Evolutionary conservation across 1,140 invertebrate genomes (phyloP).

Genomic region (Adelges cooleyi): DNA sequence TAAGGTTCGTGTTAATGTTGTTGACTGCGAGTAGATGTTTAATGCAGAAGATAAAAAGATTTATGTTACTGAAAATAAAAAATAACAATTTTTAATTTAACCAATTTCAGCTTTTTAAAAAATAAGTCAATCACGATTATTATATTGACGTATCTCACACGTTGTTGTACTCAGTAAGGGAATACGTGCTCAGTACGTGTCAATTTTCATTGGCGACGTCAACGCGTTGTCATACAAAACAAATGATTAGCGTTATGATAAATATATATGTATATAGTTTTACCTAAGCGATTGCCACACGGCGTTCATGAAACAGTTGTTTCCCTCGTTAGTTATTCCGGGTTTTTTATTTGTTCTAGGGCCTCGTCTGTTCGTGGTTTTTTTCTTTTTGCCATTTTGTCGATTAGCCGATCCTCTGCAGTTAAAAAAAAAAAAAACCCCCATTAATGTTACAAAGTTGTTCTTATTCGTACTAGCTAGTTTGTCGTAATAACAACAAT

Average conservation of each 20-base stretch:
- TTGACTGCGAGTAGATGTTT: constrained; percentile 65
- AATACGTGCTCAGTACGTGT: too few species aligned
- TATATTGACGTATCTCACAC: not conserved
- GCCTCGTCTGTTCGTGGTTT: constrained; percentile 12
- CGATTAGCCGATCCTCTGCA: too few species aligned
- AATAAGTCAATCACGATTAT: not conserved
- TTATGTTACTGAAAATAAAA: constrained; percentile 56
- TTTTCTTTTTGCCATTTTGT: constrained; percentile 1
- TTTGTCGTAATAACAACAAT: too few species aligned
- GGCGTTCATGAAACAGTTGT: constrained; percentile 84
- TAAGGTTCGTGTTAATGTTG: constrained; percentile 40
- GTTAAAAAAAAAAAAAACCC: too few species aligned
- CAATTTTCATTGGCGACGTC: too few species aligned
- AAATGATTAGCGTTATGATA: not conserved
- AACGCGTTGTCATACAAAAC: too few species aligned
- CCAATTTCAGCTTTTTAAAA: not conserved
- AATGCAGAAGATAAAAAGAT: constrained; percentile 71
- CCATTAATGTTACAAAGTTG: too few species aligned
- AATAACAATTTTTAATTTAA: not conserved
- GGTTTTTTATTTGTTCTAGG: constrained; percentile 48
- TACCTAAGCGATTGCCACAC: constrained; percentile 70
- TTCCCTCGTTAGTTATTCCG: constrained; percentile 71
- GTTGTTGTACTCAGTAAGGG: too few species aligned
- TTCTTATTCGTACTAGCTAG: too few species aligned
- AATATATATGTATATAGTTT: not conserved